Percentiles rank a stretch among this genome's conserved stretches.
Conservation (phyloP, 2,797 vertebrate species). For the Sternarchorhynchus goeldii region DNA sequence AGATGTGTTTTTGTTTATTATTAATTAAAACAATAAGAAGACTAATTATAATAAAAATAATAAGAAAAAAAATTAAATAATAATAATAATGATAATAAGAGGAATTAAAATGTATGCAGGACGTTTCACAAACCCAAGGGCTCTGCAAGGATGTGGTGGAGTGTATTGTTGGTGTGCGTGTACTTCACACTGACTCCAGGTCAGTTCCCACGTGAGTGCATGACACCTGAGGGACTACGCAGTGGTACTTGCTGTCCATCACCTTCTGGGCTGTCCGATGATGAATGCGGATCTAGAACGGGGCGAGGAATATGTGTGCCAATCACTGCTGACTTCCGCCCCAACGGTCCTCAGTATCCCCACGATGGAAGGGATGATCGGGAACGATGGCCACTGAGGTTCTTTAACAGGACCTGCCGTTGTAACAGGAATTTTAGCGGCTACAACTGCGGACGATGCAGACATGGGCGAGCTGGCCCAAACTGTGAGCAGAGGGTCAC, state of each 20-base stretch:
- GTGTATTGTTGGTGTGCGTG: slow-evolving; percentile 62
- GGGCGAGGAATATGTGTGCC: slow-evolving; percentile 83
- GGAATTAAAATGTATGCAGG: no score
- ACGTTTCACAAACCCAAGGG: no score
- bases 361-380: slow-evolving; percentile 90
- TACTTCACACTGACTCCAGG: slow-evolving; percentile 62
- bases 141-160: slow-evolving; percentile 63
- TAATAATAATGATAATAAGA: no score
- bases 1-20: no score
- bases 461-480: slow-evolving; percentile 81
- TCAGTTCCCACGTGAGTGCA: slow-evolving; percentile 89
- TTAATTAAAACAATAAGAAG: no score
- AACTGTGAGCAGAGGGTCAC: slow-evolving; percentile 81
- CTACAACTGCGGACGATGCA: slow-evolving; percentile 85
- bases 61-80: no score
- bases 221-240: slow-evolving; percentile 74
- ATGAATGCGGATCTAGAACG: slow-evolving; percentile 81
- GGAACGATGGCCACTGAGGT: slow-evolving; percentile 88
- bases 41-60: no score
- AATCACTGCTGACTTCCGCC: slow-evolving; percentile 76
- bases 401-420: slow-evolving; percentile 90
- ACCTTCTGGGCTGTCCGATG: slow-evolving; percentile 70
- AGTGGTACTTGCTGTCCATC: slow-evolving; percentile 90
- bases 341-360: slow-evolving; percentile 88
- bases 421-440: slow-evolving; percentile 88